Base-by-base conservation (phyloP, 2,797 vertebrate species). In the Protonibea diacanthus region DNA sequence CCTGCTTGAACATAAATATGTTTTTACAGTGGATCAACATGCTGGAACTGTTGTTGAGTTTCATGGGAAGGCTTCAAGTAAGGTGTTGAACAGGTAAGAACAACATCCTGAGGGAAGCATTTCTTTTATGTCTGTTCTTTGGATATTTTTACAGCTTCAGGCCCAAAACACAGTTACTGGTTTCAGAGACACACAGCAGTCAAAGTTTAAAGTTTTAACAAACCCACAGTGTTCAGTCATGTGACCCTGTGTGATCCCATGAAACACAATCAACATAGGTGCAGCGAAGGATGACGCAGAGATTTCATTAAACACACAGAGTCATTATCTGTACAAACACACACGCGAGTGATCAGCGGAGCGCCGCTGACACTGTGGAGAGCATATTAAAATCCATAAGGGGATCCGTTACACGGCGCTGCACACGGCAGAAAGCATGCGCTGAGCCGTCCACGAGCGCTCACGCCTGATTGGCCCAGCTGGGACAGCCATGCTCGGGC, bases 391-490 rank as follows among this genome's bases (percentile, higher is more conserved):
- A 82, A 49, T 83, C 88, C 86, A 79, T 79, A 68, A 86, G 89
- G 86, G 33, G 85, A 89, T 89, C 87, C 92, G 89, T 93, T 93
- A 88, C 89, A 88, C 86, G 51, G 76, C 61, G 38, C 82, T 86
- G 90, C 89, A 86, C 88, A 83, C 51, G 78, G 87, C 63, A 15
- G 79, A 85, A 62, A 82, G 85, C 82, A 69, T 6, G 60, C 82
- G 72, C 80, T 45, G 82, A 70, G 58, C 71, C 40, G 27, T 76
- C 88, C 83, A 74, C 77, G 66, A 84, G 84, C 60, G 59, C 88
- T 91, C 85, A 79, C 69, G 86, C 83, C 92, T 85, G 87, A 93
- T 92, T 93, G 86, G 90, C 78, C 88, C 78, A 83, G 87, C 81
- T 84, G 79, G 79, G 83, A 81, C 75, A 64, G 76, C 81, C 60